Base-by-base conservation (phyloP, 2,888 invertebrate species). In the Poecilobothrus nobilitatus region DNA sequence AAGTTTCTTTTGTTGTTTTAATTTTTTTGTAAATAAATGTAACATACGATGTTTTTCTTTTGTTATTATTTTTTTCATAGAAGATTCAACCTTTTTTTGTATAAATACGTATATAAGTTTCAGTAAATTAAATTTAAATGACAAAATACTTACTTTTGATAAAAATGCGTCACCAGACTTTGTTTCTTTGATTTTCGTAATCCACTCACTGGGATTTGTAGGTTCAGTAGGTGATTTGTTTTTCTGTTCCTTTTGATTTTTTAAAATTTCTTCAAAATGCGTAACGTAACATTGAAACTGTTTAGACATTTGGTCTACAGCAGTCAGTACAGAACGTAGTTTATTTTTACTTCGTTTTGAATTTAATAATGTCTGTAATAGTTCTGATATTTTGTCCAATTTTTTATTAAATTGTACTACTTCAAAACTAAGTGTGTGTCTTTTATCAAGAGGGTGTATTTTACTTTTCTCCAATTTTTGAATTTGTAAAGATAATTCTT, bases 101-200 rank as follows among this genome's bases (percentile, higher is more conserved):
- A n/a, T n/a, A n/a, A n/a, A n/a, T n/a, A n/a, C n/a, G n/a, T n/a
- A n/a, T n/a, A n/a, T n/a, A n/a, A n/a, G n/a, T n/a, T n/a, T n/a
- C n/a, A n/a, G 12, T 37, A 10, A 37, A 10, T 37, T 7, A 27
- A 27, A 27, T 27, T 27, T 27, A 27, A 27, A 27, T 27, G 27
- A 5, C 5, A 27, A 27, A 5, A 27, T 37, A 10, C 70, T 66
- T 72, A 81, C 80, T 66, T 77, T 78, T 18, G 78, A 76, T 41
- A 82, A 72, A 70, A 82, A 81, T 22, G 75, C 72, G 64, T 76
- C 74, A 0, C 82, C 82, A 71, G 77, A 79, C 41, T 72, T 67
- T 0, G 79, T 78, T 65, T 75, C 74, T 8, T 79, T 76, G 76
- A 82, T 76, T 68, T 81, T 81, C 27, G 75, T 70, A 61, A 82